phyloP scores from a whole-genome alignment of 64 coral and sea anemone genomes.

The Platygyra sinensis region DNA sequence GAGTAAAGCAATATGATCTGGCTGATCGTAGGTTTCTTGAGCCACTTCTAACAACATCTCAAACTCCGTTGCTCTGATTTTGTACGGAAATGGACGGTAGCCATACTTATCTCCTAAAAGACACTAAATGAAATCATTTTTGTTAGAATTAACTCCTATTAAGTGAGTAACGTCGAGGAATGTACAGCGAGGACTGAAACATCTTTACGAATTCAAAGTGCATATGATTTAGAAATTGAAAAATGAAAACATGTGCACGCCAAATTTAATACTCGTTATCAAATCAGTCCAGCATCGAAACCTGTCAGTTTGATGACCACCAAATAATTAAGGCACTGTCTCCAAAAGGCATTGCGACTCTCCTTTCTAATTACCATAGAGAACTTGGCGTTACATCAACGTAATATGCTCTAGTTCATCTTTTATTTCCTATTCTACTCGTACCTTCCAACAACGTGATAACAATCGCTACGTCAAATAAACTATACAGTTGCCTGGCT shows the following conservation, averaged over 20 bases:
- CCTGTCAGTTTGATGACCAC: too few relatives aligned
- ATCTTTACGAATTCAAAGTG: not conserved
- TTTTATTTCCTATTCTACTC: not conserved
- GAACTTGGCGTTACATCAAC: too few relatives aligned
- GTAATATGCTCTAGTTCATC: not conserved
- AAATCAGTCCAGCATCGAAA: too few relatives aligned
- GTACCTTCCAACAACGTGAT: too few relatives aligned
- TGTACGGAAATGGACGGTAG: slow-evolving; percentile 86
- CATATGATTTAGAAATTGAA: not conserved
- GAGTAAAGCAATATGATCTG: slow-evolving; percentile 59
- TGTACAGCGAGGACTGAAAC: not conserved
- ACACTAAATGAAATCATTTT: slow-evolving; percentile 45
- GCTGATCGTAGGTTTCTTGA: slow-evolving; percentile 29
- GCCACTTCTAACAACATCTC: slow-evolving; percentile 72
- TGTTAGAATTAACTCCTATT: not conserved
- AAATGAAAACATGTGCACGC: not conserved
- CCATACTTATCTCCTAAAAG: slow-evolving; percentile 88
- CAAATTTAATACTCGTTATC: too few relatives aligned
- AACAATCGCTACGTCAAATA: too few relatives aligned
- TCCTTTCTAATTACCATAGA: too few relatives aligned
- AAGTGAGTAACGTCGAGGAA: not conserved
- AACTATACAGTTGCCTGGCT: too few relatives aligned
- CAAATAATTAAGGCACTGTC: too few relatives aligned
- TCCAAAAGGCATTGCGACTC: too few relatives aligned
- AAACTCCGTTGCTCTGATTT: slow-evolving; percentile 79